A percentile compares a stretch with the other conserved stretches of the same genome.
Conservation (phyloP, 2,113 vertebrate genomes). For the Mobula birostris region DNA sequence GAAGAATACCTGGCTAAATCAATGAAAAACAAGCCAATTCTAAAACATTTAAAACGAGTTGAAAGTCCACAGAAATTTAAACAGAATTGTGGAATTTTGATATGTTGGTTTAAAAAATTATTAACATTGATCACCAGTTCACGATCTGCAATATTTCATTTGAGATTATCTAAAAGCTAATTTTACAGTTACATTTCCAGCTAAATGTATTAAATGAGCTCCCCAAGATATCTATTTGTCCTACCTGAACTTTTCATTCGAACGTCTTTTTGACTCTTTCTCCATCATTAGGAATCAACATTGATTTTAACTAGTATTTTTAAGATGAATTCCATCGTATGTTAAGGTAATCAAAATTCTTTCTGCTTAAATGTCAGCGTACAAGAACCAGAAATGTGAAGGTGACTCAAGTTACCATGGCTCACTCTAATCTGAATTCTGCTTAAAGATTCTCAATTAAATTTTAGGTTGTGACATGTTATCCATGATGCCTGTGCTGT, state of each 20-base stretch:
- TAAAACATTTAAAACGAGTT: background rate
- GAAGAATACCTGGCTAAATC: background rate
- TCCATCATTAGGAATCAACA: background rate
- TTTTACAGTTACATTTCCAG: background rate
- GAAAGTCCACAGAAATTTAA: background rate
- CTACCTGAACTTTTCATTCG: background rate
- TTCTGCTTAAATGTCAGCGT: background rate
- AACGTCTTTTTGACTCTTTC: background rate
- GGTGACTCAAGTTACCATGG: background rate
- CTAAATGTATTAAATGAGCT: background rate
- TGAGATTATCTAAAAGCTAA: background rate
- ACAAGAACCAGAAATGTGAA: conserved; percentile 18
- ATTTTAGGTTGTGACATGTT: background rate
- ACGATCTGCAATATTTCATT: background rate
- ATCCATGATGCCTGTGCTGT: background rate
- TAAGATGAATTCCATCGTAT: background rate
- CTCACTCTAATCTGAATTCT: conserved; percentile 3
- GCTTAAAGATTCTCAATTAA: background rate
- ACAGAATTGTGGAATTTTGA: background rate
- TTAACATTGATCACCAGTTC: background rate
- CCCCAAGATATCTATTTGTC: background rate
- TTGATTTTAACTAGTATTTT: conserved; percentile 1
- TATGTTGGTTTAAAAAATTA: background rate
- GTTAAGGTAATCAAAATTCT: background rate
- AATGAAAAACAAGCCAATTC: background rate